Conservation (phyloP, 2,888 invertebrate genomes). For the Ophioninae sp. region DNA sequence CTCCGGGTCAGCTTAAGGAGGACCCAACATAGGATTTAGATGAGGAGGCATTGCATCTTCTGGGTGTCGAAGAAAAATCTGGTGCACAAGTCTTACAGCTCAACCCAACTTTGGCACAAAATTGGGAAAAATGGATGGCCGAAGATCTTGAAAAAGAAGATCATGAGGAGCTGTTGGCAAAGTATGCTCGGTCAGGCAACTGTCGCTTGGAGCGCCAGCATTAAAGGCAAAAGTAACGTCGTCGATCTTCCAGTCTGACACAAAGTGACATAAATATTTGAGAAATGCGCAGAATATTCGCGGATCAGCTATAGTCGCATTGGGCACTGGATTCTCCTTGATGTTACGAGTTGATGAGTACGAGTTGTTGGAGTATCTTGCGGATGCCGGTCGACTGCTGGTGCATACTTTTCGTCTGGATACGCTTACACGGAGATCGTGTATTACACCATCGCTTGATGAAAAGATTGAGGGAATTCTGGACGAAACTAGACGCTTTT, state of each 20-base stretch:
- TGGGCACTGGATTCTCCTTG: slow-evolving; percentile 38
- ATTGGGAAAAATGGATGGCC: slow-evolving; percentile 55
- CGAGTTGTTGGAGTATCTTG: slow-evolving; percentile 28
- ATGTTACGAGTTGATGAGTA: slow-evolving; percentile 48
- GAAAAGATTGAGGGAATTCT: slow-evolving; percentile 52
- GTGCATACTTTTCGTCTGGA: slow-evolving; percentile 42
- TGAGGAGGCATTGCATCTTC: slow-evolving; percentile 51
- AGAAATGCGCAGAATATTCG: slow-evolving; percentile 47
- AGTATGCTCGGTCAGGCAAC: slow-evolving; percentile 46
- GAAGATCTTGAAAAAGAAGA: slow-evolving; percentile 57
- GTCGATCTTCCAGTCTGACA: slow-evolving; percentile 38
- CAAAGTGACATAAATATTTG: slow-evolving; percentile 54
- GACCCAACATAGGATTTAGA: slow-evolving; percentile 47
- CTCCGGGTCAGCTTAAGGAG: slow-evolving; percentile 1
- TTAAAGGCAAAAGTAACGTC: slow-evolving; percentile 54
- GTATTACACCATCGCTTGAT: slow-evolving; percentile 58
- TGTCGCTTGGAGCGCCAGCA: slow-evolving; percentile 45
- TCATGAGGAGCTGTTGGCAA: slow-evolving; percentile 40
- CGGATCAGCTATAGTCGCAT: slow-evolving; percentile 43
- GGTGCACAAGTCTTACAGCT: slow-evolving; percentile 43
- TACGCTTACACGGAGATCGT: slow-evolving; percentile 56
- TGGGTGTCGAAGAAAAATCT: slow-evolving; percentile 52
- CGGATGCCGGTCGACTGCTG: slow-evolving; percentile 55
- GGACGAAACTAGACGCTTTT: slow-evolving; percentile 48
- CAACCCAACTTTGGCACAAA: slow-evolving; percentile 46